These are phyloP conservation scores for Prorops nasuta DNA, from an alignment of 1,140 invertebrate genomes.

Conservation along the genomic window DNA sequence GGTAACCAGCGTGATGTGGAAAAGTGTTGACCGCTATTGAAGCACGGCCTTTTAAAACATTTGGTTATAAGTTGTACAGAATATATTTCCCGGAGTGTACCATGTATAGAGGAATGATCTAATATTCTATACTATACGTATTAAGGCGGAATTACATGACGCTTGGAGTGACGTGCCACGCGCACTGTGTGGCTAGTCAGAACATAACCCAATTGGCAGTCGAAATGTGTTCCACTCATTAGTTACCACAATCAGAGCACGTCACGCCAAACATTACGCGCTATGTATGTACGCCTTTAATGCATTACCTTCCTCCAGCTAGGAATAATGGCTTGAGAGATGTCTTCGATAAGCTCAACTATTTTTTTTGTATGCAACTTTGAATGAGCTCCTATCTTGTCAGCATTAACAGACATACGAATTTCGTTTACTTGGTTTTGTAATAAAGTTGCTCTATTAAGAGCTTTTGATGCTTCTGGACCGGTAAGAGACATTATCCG, in stretches of 20 bases:
- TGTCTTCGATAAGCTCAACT: slow-evolving; percentile 79
- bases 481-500: slow-evolving; percentile 97
- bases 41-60: too few relatives aligned
- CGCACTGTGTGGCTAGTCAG: too few relatives aligned
- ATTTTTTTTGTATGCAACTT: slow-evolving; percentile 75
- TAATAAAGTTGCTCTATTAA: slow-evolving; percentile 74
- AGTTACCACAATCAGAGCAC: background rate
- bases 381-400: slow-evolving; percentile 59
- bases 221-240: too few relatives aligned
- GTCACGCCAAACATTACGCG: background rate
- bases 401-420: slow-evolving; percentile 61
- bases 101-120: too few relatives aligned
- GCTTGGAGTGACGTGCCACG: too few relatives aligned
- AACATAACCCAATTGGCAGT: too few relatives aligned
- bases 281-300: background rate
- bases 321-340: slow-evolving; percentile 79
- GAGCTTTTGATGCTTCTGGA: slow-evolving; percentile 84
- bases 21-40: too few relatives aligned
- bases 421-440: slow-evolving; percentile 75
- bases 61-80: too few relatives aligned
- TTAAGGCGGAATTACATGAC: too few relatives aligned
- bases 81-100: too few relatives aligned
- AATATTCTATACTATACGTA: too few relatives aligned
- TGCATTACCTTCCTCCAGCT: slow-evolving; percentile 79
- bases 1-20: too few relatives aligned